A percentile compares a stretch with the other conserved stretches of the same genome.
phyloP scores from a whole-genome alignment of 2,113 vertebrate genomes.

The Psettodes erumei region DNA sequence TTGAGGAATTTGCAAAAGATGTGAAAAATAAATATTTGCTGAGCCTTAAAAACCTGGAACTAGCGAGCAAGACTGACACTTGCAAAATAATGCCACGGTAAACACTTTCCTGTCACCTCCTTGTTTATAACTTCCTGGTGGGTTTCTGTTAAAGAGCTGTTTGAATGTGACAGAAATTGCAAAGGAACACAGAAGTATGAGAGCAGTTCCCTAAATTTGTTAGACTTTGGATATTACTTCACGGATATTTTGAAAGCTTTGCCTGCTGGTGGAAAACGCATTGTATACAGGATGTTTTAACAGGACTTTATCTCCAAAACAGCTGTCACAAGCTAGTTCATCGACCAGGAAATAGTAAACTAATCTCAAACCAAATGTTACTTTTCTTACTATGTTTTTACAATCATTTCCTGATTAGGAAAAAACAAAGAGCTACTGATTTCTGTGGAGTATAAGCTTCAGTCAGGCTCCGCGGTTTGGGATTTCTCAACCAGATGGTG shows the following conservation, averaged over 20 bases:
- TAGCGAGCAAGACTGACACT: constrained; percentile 32
- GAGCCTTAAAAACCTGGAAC: constrained; percentile 16
- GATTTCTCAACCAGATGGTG: constrained; percentile 42
- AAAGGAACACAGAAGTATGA: constrained; percentile 8
- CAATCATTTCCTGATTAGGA: background rate
- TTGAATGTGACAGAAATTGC: constrained; percentile 30
- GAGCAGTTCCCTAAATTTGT: constrained; percentile 4
- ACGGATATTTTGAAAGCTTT: constrained; percentile 18
- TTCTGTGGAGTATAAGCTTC: constrained; percentile 12
- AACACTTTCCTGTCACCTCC: constrained; percentile 26
- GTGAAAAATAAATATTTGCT: constrained; percentile 16
- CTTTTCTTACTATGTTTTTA: background rate
- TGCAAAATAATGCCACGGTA: constrained; percentile 28
- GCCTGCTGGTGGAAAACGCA: background rate
- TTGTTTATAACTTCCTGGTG: background rate
- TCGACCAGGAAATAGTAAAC: background rate
- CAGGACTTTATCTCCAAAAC: background rate
- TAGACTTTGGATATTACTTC: background rate
- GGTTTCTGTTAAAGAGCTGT: constrained; percentile 7
- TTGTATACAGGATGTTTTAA: background rate
- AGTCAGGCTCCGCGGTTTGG: constrained; percentile 16
- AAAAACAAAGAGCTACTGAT: constrained; percentile 1
- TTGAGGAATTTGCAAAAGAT: constrained; percentile 25
- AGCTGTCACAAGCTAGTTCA: background rate
- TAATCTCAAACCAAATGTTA: background rate